Conservation (phyloP, 2,888 invertebrate species). For the Ariolimax columbianus region DNA sequence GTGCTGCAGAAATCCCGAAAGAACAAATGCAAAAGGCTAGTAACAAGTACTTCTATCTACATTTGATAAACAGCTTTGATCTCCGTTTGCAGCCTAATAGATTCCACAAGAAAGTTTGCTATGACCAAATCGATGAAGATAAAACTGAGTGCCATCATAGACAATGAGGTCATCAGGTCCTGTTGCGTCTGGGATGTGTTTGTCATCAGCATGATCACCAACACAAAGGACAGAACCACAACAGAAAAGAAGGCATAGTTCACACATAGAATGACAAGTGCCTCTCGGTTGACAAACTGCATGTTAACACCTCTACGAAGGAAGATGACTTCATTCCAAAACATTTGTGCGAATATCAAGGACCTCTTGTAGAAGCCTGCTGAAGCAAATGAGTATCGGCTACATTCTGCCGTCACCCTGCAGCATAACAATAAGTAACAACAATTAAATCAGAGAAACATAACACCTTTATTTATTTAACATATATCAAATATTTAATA, state of each 20-base stretch:
- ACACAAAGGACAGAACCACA: conserved; percentile 62
- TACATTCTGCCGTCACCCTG: conserved; percentile 6
- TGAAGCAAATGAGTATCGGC: background rate
- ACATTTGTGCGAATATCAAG: conserved; percentile 31
- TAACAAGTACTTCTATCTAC: background rate
- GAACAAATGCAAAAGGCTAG: background rate
- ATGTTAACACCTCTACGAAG: conserved; percentile 45
- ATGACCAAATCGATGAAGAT: conserved; percentile 72
- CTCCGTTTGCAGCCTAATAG: conserved; percentile 72
- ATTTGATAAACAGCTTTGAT: conserved; percentile 56
- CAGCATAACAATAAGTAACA: too few relatives aligned
- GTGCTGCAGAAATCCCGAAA: background rate
- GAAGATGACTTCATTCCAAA: conserved; percentile 48
- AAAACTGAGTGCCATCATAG: conserved; percentile 72
- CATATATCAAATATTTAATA: too few relatives aligned
- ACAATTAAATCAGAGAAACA: too few relatives aligned
- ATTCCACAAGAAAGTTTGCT: conserved; percentile 74
- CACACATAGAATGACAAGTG: conserved; percentile 72
- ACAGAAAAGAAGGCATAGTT: conserved; percentile 76
- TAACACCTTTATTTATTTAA: too few relatives aligned
- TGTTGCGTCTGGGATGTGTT: conserved; percentile 61
- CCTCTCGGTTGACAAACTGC: conserved; percentile 66
- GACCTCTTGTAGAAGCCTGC: background rate
- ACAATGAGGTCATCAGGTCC: conserved; percentile 61
- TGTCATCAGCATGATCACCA: conserved; percentile 69